Base-by-base conservation (phyloP, 2,113 vertebrate species). In the Pholis gunnellus region DNA sequence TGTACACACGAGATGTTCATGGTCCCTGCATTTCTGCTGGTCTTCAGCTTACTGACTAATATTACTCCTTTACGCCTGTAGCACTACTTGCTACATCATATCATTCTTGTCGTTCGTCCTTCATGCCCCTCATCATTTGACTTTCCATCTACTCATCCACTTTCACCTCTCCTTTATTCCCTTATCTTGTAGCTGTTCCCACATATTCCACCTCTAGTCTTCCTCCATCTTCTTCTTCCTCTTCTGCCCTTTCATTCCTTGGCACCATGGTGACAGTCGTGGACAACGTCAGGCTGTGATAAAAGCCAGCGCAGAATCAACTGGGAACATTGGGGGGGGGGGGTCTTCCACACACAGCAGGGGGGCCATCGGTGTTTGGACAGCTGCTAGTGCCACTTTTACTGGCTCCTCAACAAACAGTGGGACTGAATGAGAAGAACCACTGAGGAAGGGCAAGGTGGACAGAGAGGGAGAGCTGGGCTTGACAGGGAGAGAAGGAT, bases 351-450 rank as follows among this genome's bases (percentile, higher is more conserved):
- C 44, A 78, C 65, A 75, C 68, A 84, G 88, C 42, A 29, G 52
- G 88, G 87, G 84, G 89, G 82, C 44, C 81, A 89, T 89, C 85
- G 1, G 27, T 95, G 87, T 95, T 95, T 95, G 90, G 77, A 90
- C 94, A 95, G 95, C 94, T 95, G 94, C 86, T 90, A 86, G 79
- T 88, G 64, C 79, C 84, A 90, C 84, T 94, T 95, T 95, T 94
- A 95, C 87, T 75, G 90, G 86, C 87, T 89, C 83, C 85, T 93
- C 78, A 65, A 70, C 93, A 95, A 95, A 95, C 90, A 94, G 29
- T 7, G 54, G 22, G 38, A 52, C 59, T 87, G 84, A 92, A 93
- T 91, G 66, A 72, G 80, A 65, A 76, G 72, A 81, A 73, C 13
- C 57, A 72, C 54, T 64, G 84, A 77, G 79, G 77, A 81, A 46